Conservation (phyloP, 2,113 vertebrate genomes). For the Cryptomyrus ogoouensis region DNA sequence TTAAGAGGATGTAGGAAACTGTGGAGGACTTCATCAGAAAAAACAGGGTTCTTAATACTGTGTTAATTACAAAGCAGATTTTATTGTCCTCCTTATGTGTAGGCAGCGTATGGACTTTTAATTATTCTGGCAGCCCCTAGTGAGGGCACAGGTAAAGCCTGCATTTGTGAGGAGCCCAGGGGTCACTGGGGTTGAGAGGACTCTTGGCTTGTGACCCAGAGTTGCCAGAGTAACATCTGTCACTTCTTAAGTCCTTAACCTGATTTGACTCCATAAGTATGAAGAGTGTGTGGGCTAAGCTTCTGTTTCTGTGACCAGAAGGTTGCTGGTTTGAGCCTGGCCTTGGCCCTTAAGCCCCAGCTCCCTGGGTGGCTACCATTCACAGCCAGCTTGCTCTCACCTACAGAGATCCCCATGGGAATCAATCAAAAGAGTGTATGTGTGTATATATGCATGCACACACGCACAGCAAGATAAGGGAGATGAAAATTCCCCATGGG, state of each 20-base stretch:
- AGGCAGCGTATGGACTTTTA: neutral
- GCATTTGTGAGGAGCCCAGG: neutral
- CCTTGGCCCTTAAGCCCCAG: no score
- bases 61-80: neutral
- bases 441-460: no score
- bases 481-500: no score
- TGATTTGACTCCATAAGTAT: no score
- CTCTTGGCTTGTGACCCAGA: neutral
- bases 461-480: no score
- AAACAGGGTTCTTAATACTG: neutral
- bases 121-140: neutral
- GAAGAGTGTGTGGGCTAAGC: no score
- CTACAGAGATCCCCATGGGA: no score
- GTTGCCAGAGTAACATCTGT: neutral
- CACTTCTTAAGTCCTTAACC: neutral
- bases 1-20: neutral
- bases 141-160: neutral
- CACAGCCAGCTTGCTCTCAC: no score
- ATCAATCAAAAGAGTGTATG: no score
- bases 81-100: neutral
- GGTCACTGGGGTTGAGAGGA: neutral
- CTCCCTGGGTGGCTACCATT: no score
- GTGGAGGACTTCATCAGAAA: neutral
- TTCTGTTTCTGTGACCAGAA: no score
- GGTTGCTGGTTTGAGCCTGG: no score